Evolutionary conservation across 2,113 vertebrate species (phyloP).

Genomic region (Strigops habroptila): DNA sequence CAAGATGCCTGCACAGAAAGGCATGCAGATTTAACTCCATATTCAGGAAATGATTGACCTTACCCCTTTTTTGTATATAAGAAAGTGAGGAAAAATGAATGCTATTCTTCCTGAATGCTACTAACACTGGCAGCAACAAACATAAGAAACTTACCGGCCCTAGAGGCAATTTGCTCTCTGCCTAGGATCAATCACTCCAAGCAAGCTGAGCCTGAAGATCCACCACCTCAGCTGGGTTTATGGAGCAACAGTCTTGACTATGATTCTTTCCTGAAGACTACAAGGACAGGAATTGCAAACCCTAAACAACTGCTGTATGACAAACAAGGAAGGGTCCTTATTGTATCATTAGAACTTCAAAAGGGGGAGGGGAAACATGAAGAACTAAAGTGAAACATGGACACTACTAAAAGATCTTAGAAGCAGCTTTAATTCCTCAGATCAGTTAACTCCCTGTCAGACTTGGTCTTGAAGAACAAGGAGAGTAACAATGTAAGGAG

Average conservation of each 20-base stretch:
- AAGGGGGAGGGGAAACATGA: not conserved
- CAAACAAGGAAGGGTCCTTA: not conserved
- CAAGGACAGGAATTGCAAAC: not conserved
- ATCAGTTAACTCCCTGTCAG: not conserved
- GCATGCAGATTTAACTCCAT: not conserved
- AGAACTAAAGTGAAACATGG: not conserved
- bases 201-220: not conserved
- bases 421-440: not conserved
- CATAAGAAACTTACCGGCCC: not conserved
- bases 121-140: not conserved
- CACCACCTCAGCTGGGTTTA: not conserved
- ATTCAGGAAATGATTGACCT: not conserved
- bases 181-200: not conserved
- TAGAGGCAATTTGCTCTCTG: not conserved
- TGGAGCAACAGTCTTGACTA: not conserved
- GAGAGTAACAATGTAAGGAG: not conserved
- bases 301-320: not conserved
- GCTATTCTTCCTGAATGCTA: not conserved
- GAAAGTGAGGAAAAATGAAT: not conserved
- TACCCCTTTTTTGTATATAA: not conserved
- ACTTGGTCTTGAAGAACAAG: not conserved
- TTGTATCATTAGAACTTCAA: not conserved
- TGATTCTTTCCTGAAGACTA: not conserved
- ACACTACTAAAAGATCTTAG: not conserved
- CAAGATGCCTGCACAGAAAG: not conserved